phyloP scores from a whole-genome alignment of 2,113 vertebrate species.

The Carassius auratus region DNA sequence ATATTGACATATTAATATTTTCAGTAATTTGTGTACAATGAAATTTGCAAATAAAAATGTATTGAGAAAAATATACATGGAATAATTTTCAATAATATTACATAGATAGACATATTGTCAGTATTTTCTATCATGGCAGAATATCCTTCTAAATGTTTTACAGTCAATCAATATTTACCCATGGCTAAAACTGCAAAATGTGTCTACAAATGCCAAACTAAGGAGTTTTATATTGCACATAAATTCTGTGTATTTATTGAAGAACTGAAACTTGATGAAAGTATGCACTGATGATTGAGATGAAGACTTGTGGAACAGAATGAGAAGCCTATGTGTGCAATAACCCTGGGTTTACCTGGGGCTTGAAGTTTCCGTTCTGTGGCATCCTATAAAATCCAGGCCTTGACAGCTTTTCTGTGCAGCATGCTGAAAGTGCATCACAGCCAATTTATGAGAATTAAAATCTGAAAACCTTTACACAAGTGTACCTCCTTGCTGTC shows the following conservation, averaged over 20 bases:
- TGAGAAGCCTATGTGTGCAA: background rate
- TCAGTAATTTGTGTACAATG: background rate
- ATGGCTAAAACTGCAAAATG: background rate
- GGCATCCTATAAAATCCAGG: background rate
- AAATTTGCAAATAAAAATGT: background rate
- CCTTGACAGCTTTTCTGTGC: conserved; percentile 7
- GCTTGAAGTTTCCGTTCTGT: conserved; percentile 25
- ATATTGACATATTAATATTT: background rate
- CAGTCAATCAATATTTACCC: background rate
- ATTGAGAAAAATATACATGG: background rate
- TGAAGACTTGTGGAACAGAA: background rate
- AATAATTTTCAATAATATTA: background rate
- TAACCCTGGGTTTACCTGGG: conserved; percentile 2
- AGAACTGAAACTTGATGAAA: conserved; percentile 37
- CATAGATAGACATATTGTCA: background rate
- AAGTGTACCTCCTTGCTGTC: background rate
- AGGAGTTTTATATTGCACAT: background rate
- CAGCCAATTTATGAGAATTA: conserved; percentile 36
- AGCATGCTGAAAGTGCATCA: background rate
- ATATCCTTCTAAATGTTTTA: background rate
- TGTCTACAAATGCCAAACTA: conserved; percentile 5
- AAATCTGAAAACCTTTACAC: conserved; percentile 22
- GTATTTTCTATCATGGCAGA: background rate
- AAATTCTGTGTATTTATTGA: conserved; percentile 9
- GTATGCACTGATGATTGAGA: conserved; percentile 13